These are phyloP conservation scores for Temnothorax curvispinosus DNA, from an alignment of 1,140 invertebrate genomes.

Conservation along the genomic window DNA sequence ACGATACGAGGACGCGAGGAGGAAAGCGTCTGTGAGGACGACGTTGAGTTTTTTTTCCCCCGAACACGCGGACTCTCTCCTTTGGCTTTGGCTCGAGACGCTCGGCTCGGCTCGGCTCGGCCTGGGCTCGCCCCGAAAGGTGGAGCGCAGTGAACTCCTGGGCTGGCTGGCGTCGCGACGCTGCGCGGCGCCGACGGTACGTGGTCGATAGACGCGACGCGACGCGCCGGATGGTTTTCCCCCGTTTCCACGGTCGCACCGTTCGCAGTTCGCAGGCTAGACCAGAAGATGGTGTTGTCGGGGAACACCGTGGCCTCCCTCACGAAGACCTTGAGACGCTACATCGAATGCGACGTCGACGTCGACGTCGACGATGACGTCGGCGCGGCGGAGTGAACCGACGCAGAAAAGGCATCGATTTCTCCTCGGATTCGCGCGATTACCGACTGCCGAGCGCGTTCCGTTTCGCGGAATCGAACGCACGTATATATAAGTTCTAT, in stretches of 20 bases:
- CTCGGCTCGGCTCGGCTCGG: slow-evolving; percentile 35
- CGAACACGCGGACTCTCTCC: slow-evolving; percentile 12
- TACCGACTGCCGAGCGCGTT: slow-evolving; percentile 31
- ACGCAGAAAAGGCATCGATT: slow-evolving; percentile 58
- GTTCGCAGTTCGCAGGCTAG: slow-evolving; percentile 30
- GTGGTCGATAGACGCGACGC: slow-evolving; percentile 74
- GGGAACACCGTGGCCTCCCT: neutral
- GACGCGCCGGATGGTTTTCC: slow-evolving; percentile 50
- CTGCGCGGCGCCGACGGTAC: slow-evolving; percentile 70
- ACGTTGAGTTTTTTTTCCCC: slow-evolving; percentile 4
- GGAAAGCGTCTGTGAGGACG: slow-evolving; percentile 21
- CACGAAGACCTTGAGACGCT: slow-evolving; percentile 54
- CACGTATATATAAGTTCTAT: no score
- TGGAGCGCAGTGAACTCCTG: slow-evolving; percentile 75
- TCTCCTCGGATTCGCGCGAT: neutral
- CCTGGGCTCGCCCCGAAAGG: slow-evolving; percentile 56
- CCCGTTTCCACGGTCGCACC: slow-evolving; percentile 23
- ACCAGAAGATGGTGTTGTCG: slow-evolving; percentile 70
- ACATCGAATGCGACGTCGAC: slow-evolving; percentile 30
- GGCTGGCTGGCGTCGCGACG: slow-evolving; percentile 72
- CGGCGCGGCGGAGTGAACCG: slow-evolving; percentile 21
- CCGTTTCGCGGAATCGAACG: neutral
- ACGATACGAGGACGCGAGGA: neutral
- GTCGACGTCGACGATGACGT: slow-evolving; percentile 64
- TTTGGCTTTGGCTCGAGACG: neutral